These are phyloP conservation scores for Anabas testudineus DNA, from an alignment of 2,797 vertebrate genomes.

Conservation along the genomic window DNA sequence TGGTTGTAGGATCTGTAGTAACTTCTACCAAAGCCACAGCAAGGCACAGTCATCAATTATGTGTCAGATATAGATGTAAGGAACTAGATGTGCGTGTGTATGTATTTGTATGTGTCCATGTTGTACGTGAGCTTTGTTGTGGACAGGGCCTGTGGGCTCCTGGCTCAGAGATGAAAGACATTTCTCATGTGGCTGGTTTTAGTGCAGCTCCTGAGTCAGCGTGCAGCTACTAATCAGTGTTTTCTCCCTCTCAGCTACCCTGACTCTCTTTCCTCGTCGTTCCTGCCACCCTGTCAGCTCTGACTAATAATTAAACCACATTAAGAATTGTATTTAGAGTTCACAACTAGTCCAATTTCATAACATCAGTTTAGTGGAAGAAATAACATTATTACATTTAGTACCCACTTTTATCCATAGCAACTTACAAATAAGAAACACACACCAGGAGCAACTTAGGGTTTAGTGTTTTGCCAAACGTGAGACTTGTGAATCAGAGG, in stretches of 20 bases:
- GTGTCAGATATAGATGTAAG: conserved; percentile 46
- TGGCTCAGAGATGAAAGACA: conserved; percentile 75
- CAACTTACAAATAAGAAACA: too few species aligned
- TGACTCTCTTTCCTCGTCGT: conserved; percentile 7
- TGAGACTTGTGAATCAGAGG: too few species aligned
- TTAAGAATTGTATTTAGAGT: background rate
- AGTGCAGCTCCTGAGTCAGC: conserved; percentile 75
- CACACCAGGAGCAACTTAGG: too few species aligned
- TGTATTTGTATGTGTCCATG: conserved; percentile 42
- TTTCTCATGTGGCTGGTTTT: conserved; percentile 75
- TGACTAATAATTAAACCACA: conserved; percentile 11
- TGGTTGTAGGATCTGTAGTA: conserved; percentile 17
- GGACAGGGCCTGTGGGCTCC: conserved; percentile 70
- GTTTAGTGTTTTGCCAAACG: too few species aligned
- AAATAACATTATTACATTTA: too few species aligned
- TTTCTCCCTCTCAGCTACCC: conserved; percentile 54
- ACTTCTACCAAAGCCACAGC: conserved; percentile 11
- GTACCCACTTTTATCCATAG: too few species aligned
- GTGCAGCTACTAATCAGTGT: conserved; percentile 72
- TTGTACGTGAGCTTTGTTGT: conserved; percentile 69
- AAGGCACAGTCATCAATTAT: conserved; percentile 37
- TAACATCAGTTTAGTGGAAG: conserved; percentile 15
- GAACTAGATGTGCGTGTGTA: conserved; percentile 1
- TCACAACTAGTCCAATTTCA: background rate
- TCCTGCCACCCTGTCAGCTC: conserved; percentile 21